phyloP scores from a whole-genome alignment of 2,113 vertebrate species.

The Antechinus flavipes region DNA sequence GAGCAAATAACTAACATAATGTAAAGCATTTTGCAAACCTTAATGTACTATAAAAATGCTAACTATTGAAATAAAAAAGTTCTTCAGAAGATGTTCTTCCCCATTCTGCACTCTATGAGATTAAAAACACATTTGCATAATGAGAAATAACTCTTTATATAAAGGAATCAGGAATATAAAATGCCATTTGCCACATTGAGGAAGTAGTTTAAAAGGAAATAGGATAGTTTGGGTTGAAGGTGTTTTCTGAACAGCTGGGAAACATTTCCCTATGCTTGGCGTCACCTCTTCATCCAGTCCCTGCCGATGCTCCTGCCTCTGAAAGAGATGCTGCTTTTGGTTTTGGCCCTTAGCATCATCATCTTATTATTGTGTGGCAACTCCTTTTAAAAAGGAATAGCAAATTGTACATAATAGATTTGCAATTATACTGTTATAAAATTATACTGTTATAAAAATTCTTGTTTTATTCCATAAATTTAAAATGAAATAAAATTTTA shows the following conservation, averaged over 20 bases:
- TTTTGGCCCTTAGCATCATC: too few relatives aligned
- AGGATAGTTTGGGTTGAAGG: neutral
- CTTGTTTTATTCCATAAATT: too few relatives aligned
- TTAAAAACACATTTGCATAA: neutral
- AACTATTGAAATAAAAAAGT: neutral
- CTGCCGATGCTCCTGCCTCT: too few relatives aligned
- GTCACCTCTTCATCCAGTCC: neutral
- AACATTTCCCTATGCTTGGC: neutral
- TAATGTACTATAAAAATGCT: neutral
- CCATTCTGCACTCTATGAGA: neutral
- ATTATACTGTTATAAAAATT: too few relatives aligned
- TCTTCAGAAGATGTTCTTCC: neutral
- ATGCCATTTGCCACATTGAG: neutral
- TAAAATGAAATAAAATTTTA: too few relatives aligned
- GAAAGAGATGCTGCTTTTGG: too few relatives aligned
- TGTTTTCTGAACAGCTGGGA: neutral
- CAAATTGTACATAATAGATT: too few relatives aligned
- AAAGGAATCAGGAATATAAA: neutral
- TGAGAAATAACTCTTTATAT: neutral
- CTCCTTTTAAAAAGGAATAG: too few relatives aligned
- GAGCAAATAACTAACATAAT: neutral
- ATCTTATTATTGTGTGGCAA: too few relatives aligned
- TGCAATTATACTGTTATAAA: too few relatives aligned
- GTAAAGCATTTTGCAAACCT: neutral
- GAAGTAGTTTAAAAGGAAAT: neutral